Evolutionary conservation across 1,140 invertebrate genomes (phyloP).

Genomic region (Venturia canescens): DNA sequence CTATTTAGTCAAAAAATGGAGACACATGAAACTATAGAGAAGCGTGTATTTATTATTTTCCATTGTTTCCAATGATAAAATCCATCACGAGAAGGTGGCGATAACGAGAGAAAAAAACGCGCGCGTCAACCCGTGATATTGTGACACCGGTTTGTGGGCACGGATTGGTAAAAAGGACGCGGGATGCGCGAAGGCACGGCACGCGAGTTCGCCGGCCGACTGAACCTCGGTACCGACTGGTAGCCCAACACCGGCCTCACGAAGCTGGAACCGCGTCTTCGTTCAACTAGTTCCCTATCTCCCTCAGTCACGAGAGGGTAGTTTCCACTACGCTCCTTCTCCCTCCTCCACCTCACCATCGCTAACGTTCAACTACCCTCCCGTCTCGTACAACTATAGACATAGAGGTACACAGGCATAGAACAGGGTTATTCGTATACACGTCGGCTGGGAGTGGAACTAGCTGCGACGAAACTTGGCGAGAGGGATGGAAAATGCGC

Average conservation of each 20-base stretch:
- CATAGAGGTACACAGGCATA: background rate
- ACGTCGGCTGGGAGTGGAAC: conserved; percentile 13
- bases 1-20: background rate
- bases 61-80: background rate
- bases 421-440: background rate
- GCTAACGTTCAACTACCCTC: conserved; percentile 33
- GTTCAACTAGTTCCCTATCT: conserved; percentile 67
- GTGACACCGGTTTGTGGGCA: background rate
- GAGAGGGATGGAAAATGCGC: conserved; percentile 27
- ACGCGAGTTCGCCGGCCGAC: conserved; percentile 76
- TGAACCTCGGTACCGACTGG: conserved; percentile 66
- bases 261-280: conserved; percentile 65
- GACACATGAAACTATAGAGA: background rate
- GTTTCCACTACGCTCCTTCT: conserved; percentile 43
- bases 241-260: conserved; percentile 58
- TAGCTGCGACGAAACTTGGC: conserved; percentile 3
- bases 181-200: conserved; percentile 67
- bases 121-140: background rate
- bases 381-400: background rate
- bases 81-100: background rate
- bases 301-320: conserved; percentile 48
- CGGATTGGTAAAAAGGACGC: conserved; percentile 47
- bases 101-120: background rate
- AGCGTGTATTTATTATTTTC: background rate
- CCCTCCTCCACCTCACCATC: conserved; percentile 37